Base-by-base conservation (phyloP, 2,797 vertebrate species). In the Malacoctenus gilli region DNA sequence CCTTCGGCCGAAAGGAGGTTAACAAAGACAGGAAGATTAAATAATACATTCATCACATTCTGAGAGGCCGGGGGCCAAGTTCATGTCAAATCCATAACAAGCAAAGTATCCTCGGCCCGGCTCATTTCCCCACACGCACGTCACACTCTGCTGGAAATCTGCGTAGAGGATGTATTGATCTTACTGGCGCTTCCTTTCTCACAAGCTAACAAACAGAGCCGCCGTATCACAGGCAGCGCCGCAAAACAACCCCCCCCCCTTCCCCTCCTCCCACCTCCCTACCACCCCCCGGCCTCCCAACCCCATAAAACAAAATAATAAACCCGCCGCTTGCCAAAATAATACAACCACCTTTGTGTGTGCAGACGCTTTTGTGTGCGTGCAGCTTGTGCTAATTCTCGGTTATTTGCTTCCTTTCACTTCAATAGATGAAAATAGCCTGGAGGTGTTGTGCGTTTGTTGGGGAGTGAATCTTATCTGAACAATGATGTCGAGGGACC, bases 1-100 rank as follows among this genome's bases (percentile, higher is more conserved):
- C 89, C 76, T 84, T 89, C 90, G 85, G 90, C 92, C 92, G 90
- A 90, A 92, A 89, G 88, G 87, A 93, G 93, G 93, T 88, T 92
- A 95, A 99, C 96, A 99, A 99, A 98, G 91, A 92, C 95, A 96
- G 96, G 96, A 99, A 97, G 93, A 93, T 91, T 83, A 92, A 94
- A 97, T 96, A 95, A 95, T 96, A 94, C 95, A 95, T 95, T 93
- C 94, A 93, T 94, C 94, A 96, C 94, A 92, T 94, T 94, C 89
- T 91, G 91, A 84, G 82, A 87, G 92, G 94, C 94, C 72, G 36
- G 53, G 72, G 87, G 94, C 95, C 96, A 98, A 95, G 93, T 93
- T 93, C 93, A 93, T 95, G 95, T 97, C 95, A 95, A 94, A 95
- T 92, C 91, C 93, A 92, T 95, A 96, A 95, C 93, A 93, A 93